Percentiles rank a stretch among this genome's conserved stretches.
phyloP scores from a whole-genome alignment of 2,888 invertebrate genomes.

The Polydrusus tereticollis region DNA sequence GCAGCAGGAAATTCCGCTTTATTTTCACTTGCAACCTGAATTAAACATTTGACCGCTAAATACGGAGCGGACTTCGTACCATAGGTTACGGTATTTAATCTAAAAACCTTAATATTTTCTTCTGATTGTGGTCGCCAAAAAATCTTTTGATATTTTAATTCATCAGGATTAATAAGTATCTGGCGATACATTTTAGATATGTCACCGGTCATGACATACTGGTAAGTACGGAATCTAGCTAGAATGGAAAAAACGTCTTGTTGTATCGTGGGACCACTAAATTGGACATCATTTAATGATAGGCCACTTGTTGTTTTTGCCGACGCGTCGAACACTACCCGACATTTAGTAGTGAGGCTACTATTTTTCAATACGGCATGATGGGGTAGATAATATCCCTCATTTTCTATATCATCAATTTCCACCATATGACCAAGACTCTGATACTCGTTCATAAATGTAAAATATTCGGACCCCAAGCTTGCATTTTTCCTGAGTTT shows the following conservation, averaged over 20 bases:
- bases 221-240: constrained; percentile 16
- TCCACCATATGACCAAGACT: constrained; percentile 21
- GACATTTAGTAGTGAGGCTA: constrained; percentile 15
- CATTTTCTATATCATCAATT: not conserved
- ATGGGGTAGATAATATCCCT: constrained; percentile 18
- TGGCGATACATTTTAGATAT: constrained; percentile 46
- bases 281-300: constrained; percentile 51
- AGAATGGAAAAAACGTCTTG: constrained; percentile 31
- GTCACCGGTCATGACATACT: constrained; percentile 24
- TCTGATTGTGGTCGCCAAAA: constrained; percentile 32
- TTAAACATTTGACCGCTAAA: constrained; percentile 35
- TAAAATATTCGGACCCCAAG: not conserved
- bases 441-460: constrained; percentile 21
- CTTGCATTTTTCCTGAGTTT: not conserved
- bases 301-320: constrained; percentile 23
- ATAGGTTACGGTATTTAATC: constrained; percentile 50
- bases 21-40: constrained; percentile 44
- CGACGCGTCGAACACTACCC: constrained; percentile 41
- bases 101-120: constrained; percentile 33
- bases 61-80: constrained; percentile 50
- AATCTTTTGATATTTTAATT: constrained; percentile 27
- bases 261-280: constrained; percentile 45
- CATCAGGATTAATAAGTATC: constrained; percentile 18
- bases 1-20: constrained; percentile 30
- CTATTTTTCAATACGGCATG: constrained; percentile 8